Evolutionary conservation across 37 sponge, comb jelly and placozoan species (phyloP).

Genomic region (Crambe crambe): DNA sequence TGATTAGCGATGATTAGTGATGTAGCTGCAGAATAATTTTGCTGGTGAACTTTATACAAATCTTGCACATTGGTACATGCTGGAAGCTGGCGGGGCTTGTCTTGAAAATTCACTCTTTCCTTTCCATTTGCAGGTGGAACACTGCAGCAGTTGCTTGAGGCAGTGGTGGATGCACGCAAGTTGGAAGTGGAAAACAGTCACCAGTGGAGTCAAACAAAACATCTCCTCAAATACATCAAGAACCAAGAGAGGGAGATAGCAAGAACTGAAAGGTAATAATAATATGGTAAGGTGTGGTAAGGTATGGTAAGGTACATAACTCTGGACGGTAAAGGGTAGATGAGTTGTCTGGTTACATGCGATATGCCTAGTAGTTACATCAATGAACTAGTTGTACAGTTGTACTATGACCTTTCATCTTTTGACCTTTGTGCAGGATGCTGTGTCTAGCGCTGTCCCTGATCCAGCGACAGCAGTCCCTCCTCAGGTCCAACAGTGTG

Average conservation of each 20-base stretch:
- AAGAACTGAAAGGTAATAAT: slow-evolving; percentile 60
- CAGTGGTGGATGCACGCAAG: slow-evolving; percentile 48
- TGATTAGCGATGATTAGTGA: neutral
- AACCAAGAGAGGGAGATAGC: slow-evolving; percentile 59
- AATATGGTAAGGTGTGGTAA: too few species aligned
- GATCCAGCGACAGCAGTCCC: slow-evolving; percentile 45
- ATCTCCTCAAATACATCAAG: slow-evolving; percentile 68
- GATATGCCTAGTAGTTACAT: neutral
- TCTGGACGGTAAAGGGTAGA: neutral
- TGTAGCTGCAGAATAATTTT: too few species aligned
- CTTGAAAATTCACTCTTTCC: too few species aligned
- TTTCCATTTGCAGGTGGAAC: neutral
- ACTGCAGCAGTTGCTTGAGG: slow-evolving; percentile 42
- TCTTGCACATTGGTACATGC: too few species aligned
- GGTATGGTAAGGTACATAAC: too few species aligned
- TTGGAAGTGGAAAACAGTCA: slow-evolving; percentile 57
- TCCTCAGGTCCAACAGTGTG: slow-evolving; percentile 18
- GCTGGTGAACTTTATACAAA: too few species aligned
- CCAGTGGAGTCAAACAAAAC: slow-evolving; percentile 69
- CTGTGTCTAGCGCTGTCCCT: slow-evolving; percentile 35
- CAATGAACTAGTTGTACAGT: neutral
- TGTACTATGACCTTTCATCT: neutral
- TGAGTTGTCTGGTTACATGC: neutral
- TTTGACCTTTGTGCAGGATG: slow-evolving; percentile 30
- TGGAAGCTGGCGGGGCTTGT: neutral